Evolutionary conservation across 2,797 vertebrate genomes (phyloP).

Genomic region (Acrossocheilus wenchowensis): DNA sequence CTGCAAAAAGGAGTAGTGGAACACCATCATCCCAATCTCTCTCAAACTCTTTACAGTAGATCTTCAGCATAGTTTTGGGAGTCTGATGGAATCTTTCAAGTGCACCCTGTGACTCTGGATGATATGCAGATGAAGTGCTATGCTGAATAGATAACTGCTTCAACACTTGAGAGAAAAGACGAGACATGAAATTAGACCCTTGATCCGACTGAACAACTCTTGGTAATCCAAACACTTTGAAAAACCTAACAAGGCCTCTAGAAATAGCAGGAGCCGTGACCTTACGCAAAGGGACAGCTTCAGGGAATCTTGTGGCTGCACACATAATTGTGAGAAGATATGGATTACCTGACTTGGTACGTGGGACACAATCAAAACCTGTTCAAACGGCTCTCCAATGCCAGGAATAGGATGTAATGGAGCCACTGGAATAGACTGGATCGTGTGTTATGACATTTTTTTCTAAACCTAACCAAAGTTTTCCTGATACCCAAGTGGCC

Average conservation of each 20-base stretch:
- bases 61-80: not conserved
- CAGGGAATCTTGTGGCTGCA: too few species aligned
- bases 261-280: too few species aligned
- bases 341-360: slow-evolving; percentile 4
- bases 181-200: too few species aligned
- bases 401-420: not conserved
- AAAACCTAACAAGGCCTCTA: too few species aligned
- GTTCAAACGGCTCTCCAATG: slow-evolving; percentile 16
- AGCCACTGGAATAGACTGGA: not conserved
- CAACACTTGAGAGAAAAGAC: too few species aligned
- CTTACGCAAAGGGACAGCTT: too few species aligned
- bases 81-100: not conserved
- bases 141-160: not conserved
- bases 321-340: not conserved
- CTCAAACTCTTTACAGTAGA: not conserved
- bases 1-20: slow-evolving; percentile 8
- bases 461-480: too few species aligned
- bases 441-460: too few species aligned
- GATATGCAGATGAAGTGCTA: not conserved
- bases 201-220: too few species aligned
- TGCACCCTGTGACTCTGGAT: not conserved
- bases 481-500: not conserved
- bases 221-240: too few species aligned
- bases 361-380: not conserved
- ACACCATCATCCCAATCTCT: slow-evolving; percentile 7